phyloP scores from a whole-genome alignment of 1,140 invertebrate species.

The Campodea augens region DNA sequence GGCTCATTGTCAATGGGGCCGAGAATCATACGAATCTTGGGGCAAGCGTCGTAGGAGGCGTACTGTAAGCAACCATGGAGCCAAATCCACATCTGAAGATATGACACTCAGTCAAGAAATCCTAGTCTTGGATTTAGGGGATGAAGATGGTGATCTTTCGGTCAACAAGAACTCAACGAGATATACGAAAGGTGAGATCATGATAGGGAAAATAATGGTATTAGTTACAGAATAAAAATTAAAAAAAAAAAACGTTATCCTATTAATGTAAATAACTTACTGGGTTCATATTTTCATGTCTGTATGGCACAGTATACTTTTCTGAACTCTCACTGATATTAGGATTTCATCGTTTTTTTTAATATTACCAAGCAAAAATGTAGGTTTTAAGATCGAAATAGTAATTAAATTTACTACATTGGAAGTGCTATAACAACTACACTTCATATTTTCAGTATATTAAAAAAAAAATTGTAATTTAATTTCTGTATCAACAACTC shows the following conservation, averaged over 20 bases:
- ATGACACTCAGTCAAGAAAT: slow-evolving; percentile 90
- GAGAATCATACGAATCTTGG: slow-evolving; percentile 72
- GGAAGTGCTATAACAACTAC: too few species aligned
- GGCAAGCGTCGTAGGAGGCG: slow-evolving; percentile 66
- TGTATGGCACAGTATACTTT: too few species aligned
- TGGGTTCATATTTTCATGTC: too few species aligned
- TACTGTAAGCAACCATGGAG: slow-evolving; percentile 24
- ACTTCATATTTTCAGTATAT: too few species aligned
- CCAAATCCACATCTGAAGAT: slow-evolving; percentile 42
- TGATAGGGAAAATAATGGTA: background rate
- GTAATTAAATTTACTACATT: too few species aligned
- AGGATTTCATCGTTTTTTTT: too few species aligned
- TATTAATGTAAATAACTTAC: slow-evolving; percentile 16
- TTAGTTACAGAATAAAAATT: too few species aligned
- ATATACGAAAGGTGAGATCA: background rate
- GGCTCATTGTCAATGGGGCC: slow-evolving; percentile 72
- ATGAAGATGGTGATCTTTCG: slow-evolving; percentile 49
- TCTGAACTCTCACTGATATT: too few species aligned
- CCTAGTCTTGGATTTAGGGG: slow-evolving; percentile 72
- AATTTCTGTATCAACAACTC: too few species aligned
- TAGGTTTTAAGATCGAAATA: too few species aligned
- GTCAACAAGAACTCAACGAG: background rate
- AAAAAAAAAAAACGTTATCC: background rate
- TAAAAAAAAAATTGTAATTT: too few species aligned
- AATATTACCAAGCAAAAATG: too few species aligned